Conservation (phyloP, 2,888 invertebrate genomes). For the Hoplodrina blanda region DNA sequence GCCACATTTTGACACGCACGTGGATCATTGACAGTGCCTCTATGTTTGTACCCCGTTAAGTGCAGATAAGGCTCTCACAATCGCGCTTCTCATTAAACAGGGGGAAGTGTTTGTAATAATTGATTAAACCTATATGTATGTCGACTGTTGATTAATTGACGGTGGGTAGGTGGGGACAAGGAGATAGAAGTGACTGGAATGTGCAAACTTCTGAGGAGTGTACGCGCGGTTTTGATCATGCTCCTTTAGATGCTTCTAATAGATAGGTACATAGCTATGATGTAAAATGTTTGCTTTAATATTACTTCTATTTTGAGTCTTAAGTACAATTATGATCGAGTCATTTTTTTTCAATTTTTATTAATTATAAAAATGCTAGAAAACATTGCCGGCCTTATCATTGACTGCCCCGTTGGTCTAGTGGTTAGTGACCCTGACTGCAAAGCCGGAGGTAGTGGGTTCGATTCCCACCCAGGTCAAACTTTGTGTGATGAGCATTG, state of each 20-base stretch:
- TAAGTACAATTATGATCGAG: no score
- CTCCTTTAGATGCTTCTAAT: neutral
- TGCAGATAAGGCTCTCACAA: slow-evolving; percentile 73
- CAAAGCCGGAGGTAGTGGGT: no score
- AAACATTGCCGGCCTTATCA: no score
- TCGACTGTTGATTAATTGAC: slow-evolving; percentile 68
- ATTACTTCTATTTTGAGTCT: no score
- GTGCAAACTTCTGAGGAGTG: slow-evolving; percentile 3
- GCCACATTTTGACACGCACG: slow-evolving; percentile 49
- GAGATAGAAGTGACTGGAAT: slow-evolving; percentile 34
- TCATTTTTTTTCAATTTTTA: no score
- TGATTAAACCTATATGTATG: slow-evolving; percentile 77
- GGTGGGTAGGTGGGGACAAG: slow-evolving; percentile 32
- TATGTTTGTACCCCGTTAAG: slow-evolving; percentile 67
- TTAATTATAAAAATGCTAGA: no score
- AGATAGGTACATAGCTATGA: no score
- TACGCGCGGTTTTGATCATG: neutral
- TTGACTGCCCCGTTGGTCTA: no score
- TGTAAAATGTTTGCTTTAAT: no score
- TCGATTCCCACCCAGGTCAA: no score
- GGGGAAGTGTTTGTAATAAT: slow-evolving; percentile 80
- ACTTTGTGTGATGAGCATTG: no score
- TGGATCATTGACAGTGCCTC: slow-evolving; percentile 45
- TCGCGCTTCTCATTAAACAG: slow-evolving; percentile 73
- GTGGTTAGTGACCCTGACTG: no score